A percentile compares a stretch with the other conserved stretches of the same genome.
Evolutionary conservation across 2,797 vertebrate species (phyloP).

Genomic region (Sebastes baramenuke): DNA sequence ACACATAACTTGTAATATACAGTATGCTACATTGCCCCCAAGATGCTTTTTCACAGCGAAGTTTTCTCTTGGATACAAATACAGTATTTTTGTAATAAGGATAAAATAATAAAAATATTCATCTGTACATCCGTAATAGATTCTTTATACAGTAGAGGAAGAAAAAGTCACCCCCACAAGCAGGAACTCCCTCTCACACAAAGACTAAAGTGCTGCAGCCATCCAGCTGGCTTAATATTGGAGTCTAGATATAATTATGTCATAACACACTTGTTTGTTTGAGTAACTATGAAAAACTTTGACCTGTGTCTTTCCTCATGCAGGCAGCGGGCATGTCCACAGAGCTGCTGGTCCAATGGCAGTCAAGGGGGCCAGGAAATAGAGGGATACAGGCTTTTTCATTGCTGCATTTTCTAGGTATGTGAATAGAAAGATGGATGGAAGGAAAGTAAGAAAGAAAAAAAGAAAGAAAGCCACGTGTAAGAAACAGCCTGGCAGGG

Average conservation of each 20-base stretch:
- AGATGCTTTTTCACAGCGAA: slow-evolving; percentile 13
- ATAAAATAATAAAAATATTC: slow-evolving; percentile 50
- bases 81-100: slow-evolving; percentile 41
- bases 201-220: slow-evolving; percentile 82
- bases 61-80: slow-evolving; percentile 60
- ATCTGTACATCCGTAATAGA: slow-evolving; percentile 50
- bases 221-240: slow-evolving; percentile 57
- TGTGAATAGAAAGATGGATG: slow-evolving; percentile 7
- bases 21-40: slow-evolving; percentile 29
- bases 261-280: slow-evolving; percentile 26
- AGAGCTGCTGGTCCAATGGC: slow-evolving; percentile 1
- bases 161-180: slow-evolving; percentile 72
- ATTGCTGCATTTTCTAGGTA: slow-evolving; percentile 13
- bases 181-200: slow-evolving; percentile 76
- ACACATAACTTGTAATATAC: slow-evolving; percentile 39
- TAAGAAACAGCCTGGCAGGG: slow-evolving; percentile 43
- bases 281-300: slow-evolving; percentile 13
- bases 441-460: slow-evolving; percentile 4
- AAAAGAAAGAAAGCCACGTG: slow-evolving; percentile 18
- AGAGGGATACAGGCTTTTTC: background rate
- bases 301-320: background rate
- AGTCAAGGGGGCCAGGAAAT: slow-evolving; percentile 31
- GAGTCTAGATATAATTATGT: slow-evolving; percentile 29
- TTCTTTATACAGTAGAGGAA: slow-evolving; percentile 55
- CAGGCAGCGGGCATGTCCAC: background rate